Conservation (phyloP, 2,888 invertebrate genomes). For the Idaea straminata region DNA sequence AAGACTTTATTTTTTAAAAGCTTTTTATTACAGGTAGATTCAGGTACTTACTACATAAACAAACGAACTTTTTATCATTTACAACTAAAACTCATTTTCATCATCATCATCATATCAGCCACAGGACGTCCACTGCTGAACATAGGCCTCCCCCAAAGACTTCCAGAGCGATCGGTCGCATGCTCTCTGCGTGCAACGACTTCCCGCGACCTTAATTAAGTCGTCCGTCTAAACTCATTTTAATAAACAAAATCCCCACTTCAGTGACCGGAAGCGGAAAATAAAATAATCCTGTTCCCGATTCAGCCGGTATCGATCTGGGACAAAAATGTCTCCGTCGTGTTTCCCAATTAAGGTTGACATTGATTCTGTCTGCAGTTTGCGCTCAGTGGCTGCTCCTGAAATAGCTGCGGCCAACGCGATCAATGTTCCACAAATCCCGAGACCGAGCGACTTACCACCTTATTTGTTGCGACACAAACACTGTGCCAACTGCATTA, state of each 20-base stretch:
- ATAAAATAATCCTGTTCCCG: conserved; percentile 12
- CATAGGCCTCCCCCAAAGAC: too few species aligned
- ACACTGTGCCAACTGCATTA: conserved; percentile 10
- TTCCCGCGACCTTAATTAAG: too few species aligned
- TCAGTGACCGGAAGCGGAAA: not conserved
- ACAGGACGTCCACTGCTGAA: too few species aligned
- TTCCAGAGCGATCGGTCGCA: too few species aligned
- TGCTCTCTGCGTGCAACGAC: too few species aligned
- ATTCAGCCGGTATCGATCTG: conserved; percentile 45
- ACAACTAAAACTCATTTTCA: not conserved
- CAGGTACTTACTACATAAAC: too few species aligned
- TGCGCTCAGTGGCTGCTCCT: conserved; percentile 40
- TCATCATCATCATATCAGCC: too few species aligned
- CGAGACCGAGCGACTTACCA: conserved; percentile 13
- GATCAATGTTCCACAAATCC: conserved; percentile 37
- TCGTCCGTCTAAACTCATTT: too few species aligned
- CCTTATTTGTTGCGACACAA: conserved; percentile 9
- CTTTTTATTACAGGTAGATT: too few species aligned
- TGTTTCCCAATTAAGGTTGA: conserved; percentile 64
- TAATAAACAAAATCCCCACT: conserved; percentile 4
- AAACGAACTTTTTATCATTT: not conserved
- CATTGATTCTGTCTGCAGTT: conserved; percentile 67
- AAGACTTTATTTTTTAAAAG: too few species aligned
- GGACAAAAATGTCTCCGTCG: conserved; percentile 57
- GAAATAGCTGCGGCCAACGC: conserved; percentile 51